Conservation (phyloP, 2,888 invertebrate genomes). For the Clostera curtula region DNA sequence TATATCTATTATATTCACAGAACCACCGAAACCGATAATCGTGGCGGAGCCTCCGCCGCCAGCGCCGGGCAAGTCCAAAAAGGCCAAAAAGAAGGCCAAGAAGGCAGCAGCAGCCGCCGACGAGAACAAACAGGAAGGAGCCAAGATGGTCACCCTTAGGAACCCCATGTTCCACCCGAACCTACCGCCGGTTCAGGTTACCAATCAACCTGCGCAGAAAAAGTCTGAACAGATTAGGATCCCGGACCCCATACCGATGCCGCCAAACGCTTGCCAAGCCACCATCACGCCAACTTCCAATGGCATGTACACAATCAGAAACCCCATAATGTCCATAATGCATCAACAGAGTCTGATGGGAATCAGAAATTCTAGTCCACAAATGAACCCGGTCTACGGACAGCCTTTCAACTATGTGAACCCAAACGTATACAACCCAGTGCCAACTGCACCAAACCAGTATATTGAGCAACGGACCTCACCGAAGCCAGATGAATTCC, state of each 20-base stretch:
- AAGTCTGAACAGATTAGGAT: slow-evolving; percentile 52
- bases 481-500: slow-evolving; percentile 45
- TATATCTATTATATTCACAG: no score
- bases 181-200: slow-evolving; percentile 51
- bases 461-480: slow-evolving; percentile 29
- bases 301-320: slow-evolving; percentile 90
- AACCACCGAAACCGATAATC: slow-evolving; percentile 46
- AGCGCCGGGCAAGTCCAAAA: slow-evolving; percentile 50
- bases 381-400: slow-evolving; percentile 32
- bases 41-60: slow-evolving; percentile 38
- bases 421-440: slow-evolving; percentile 39
- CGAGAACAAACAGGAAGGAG: slow-evolving; percentile 44
- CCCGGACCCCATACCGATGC: slow-evolving; percentile 66
- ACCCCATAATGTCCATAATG: slow-evolving; percentile 78
- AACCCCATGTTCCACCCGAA: slow-evolving; percentile 85
- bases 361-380: slow-evolving; percentile 31
- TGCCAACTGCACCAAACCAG: slow-evolving; percentile 16
- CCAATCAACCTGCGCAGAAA: slow-evolving; percentile 35
- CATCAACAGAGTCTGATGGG: slow-evolving; percentile 60
- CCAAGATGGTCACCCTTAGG: slow-evolving; percentile 84
- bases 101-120: slow-evolving; percentile 58
- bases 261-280: slow-evolving; percentile 62
- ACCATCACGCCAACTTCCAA: slow-evolving; percentile 69
- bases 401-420: slow-evolving; percentile 48
- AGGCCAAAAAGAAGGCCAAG: slow-evolving; percentile 65